Percentiles rank a stretch among this genome's conserved stretches.
These are phyloP conservation scores for Dicerorhinus sumatrensis DNA, from an alignment of 2,113 vertebrate genomes.

Conservation along the genomic window DNA sequence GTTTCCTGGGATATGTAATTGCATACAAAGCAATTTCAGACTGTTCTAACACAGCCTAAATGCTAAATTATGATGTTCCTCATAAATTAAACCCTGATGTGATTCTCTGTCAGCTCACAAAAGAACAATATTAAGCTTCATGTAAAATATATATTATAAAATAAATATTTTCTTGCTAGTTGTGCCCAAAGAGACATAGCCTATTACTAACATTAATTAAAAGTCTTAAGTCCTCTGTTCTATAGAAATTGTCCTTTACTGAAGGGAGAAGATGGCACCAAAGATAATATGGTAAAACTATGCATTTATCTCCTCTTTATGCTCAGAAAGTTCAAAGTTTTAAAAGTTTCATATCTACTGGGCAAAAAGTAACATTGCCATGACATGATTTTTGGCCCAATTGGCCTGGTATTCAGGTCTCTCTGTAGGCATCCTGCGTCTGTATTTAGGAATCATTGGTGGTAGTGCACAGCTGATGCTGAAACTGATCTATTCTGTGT, in stretches of 20 bases:
- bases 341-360: background rate
- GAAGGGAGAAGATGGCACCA: background rate
- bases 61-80: background rate
- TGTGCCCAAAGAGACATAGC: background rate
- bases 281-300: background rate
- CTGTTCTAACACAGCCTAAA: background rate
- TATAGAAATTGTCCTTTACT: background rate
- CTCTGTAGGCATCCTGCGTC: background rate
- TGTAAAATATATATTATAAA: constrained; percentile 10
- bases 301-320: background rate
- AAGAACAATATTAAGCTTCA: background rate
- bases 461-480: background rate
- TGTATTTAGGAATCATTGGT: background rate
- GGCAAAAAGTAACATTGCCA: background rate
- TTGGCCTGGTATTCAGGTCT: background rate
- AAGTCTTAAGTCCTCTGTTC: background rate
- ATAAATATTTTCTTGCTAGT: constrained; percentile 10
- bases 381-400: background rate
- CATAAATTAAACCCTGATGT: background rate
- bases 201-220: background rate
- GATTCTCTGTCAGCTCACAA: background rate
- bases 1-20: constrained; percentile 33
- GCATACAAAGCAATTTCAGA: background rate
- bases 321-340: background rate
- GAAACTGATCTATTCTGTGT: background rate